Percentiles rank a stretch among this genome's conserved stretches.
Evolutionary conservation across 2,113 vertebrate species (phyloP).

Genomic region (Antigone vipio): DNA sequence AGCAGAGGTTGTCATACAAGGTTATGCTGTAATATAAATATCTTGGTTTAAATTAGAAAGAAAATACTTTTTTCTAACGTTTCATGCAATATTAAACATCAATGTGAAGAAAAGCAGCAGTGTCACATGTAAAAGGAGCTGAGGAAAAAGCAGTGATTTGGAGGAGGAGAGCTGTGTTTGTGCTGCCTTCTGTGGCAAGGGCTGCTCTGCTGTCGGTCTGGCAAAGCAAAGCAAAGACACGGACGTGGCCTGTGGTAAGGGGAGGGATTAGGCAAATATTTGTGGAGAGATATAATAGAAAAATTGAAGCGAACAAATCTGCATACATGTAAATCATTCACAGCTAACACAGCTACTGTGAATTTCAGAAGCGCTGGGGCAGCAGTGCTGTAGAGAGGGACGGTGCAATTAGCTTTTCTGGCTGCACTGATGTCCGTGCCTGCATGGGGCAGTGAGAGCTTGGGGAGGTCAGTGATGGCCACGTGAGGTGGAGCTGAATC

Average conservation of each 20-base stretch:
- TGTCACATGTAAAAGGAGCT: background rate
- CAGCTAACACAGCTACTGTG: background rate
- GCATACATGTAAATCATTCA: too few species aligned
- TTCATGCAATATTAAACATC: background rate
- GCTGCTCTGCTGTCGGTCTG: background rate
- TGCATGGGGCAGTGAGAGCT: background rate
- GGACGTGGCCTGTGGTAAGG: fast-evolving
- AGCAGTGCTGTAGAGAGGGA: background rate
- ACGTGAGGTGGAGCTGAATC: background rate
- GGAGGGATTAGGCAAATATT: background rate
- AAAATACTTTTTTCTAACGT: background rate
- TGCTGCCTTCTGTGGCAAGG: background rate
- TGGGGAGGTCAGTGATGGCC: background rate
- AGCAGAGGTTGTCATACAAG: background rate
- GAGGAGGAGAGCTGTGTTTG: fast-evolving
- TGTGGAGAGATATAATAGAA: background rate
- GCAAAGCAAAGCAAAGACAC: background rate
- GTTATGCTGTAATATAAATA: background rate
- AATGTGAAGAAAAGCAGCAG: background rate
- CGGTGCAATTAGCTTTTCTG: background rate
- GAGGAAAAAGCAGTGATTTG: background rate
- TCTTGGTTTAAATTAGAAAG: background rate
- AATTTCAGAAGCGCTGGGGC: background rate
- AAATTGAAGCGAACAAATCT: background rate
- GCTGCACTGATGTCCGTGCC: background rate